Base-by-base conservation (phyloP, 2,888 invertebrate genomes). In the Hipparchia sbordonii region DNA sequence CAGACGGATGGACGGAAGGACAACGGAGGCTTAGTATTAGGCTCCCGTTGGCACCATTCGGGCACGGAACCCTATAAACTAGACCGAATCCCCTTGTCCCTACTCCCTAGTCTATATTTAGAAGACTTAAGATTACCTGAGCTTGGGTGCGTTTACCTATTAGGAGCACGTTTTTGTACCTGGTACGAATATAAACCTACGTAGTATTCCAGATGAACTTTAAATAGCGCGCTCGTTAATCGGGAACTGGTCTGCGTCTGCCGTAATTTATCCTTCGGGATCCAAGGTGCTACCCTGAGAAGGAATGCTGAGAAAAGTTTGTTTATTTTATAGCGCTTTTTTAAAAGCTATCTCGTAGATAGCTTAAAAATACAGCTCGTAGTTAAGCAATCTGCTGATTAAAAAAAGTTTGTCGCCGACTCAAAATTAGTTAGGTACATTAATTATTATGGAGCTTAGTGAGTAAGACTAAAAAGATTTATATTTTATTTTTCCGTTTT, bases 141-240 rank as follows among this genome's bases (percentile, higher is more conserved):
- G 72, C 63, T 71, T 45, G 76, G 74, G 84, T 82, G 72, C 84
- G 74, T 84, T 84, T 84, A 85, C 84, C 85, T 77, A 79, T 78
- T 72, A 72, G 78, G 69, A 74, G 77, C 79, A 73, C 76, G 79
- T 84, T 85, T 84, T 84, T 84, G 78, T 79, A 75, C 79, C 78
- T 78, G 80, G 81, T 79, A 72, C 79, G 79, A 79, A 69, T 79
- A 60, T 60, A 60, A 33, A 10, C 39, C 9, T 39, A 39, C 33
- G 33, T 33, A 60, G 80, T 79, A 80, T 80, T 79, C 78, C 79
- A 77, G 79, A 79, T 81, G 78, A 78, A 78, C 83, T 82, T 80
- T 81, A 83, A 82, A 82, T 85, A 85, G 82, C 82, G 71, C 76
- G 72, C 79, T 82, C 82, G 83, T 83, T 84, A 84, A 77, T 75